phyloP scores from a whole-genome alignment of 2,888 invertebrate species.

The Troides aeacus region DNA sequence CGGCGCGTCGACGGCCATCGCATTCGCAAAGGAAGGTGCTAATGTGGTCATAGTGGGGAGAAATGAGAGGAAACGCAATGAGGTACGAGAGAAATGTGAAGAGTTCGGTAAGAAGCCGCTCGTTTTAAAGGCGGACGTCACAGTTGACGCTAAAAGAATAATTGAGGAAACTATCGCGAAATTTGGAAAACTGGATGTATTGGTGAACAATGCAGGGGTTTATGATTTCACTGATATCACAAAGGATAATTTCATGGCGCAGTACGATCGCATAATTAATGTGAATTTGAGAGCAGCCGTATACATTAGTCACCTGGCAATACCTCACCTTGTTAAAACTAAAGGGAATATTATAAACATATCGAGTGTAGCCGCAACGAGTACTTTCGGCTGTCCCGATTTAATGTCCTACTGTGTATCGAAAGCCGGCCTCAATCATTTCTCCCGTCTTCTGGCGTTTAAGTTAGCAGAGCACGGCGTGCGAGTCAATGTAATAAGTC shows the following conservation, averaged over 20 bases:
- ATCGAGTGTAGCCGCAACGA: conserved; percentile 81
- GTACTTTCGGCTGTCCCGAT: conserved; percentile 64
- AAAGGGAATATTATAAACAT: conserved; percentile 89
- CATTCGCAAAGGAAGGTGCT: conserved; percentile 50
- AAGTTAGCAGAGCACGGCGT: conserved; percentile 80
- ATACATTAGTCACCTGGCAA: conserved; percentile 37
- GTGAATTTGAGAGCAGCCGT: conserved; percentile 41
- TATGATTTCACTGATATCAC: conserved; percentile 29
- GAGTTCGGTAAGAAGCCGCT: conserved; percentile 37
- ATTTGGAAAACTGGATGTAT: conserved; percentile 39
- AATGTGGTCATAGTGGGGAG: conserved; percentile 53
- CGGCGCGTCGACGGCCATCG: conserved; percentile 44
- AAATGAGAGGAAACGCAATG: conserved; percentile 47
- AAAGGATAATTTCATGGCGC: conserved; percentile 36
- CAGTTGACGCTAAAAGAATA: conserved; percentile 38
- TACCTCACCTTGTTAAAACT: conserved; percentile 39
- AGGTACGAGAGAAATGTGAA: conserved; percentile 44
- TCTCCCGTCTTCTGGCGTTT: conserved; percentile 84
- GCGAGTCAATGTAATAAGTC: conserved; percentile 85
- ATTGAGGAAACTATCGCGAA: conserved; percentile 39
- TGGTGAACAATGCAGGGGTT: conserved; percentile 48
- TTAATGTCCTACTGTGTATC: conserved; percentile 82
- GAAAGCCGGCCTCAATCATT: conserved; percentile 87
- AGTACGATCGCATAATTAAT: conserved; percentile 40
- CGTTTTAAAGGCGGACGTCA: conserved; percentile 43